Evolutionary conservation across 2,888 invertebrate genomes (phyloP).

Genomic region (Aromia moschata): DNA sequence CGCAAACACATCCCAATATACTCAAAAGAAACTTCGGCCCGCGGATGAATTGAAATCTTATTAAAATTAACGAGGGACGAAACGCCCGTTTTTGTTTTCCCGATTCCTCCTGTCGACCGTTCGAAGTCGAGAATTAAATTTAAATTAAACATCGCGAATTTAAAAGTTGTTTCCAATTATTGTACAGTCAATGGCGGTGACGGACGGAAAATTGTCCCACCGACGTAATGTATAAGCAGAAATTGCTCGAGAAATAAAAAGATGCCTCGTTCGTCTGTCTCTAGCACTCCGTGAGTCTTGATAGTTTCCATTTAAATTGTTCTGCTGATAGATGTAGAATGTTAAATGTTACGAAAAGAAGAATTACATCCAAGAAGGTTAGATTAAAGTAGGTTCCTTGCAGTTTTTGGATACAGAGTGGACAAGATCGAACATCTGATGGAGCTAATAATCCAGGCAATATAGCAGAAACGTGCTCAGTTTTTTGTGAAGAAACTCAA

Average conservation of each 20-base stretch:
- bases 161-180: conserved; percentile 60
- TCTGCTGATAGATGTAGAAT: too few relatives aligned
- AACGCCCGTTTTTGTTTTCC: conserved; percentile 38
- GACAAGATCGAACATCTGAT: too few relatives aligned
- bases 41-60: conserved; percentile 39
- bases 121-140: conserved; percentile 57
- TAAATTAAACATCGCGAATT: conserved; percentile 57
- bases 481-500: too few relatives aligned
- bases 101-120: conserved; percentile 30
- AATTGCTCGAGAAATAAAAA: conserved; percentile 28
- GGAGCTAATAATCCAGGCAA: too few relatives aligned
- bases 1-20: too few relatives aligned
- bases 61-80: conserved; percentile 42
- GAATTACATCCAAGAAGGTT: too few relatives aligned
- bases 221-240: conserved; percentile 46
- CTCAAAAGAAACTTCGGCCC: too few relatives aligned
- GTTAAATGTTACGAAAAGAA: too few relatives aligned
- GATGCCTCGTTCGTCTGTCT: conserved; percentile 27
- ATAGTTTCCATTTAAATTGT: neutral
- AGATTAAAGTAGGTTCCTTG: too few relatives aligned
- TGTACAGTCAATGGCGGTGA: conserved; percentile 60
- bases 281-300: conserved; percentile 20
- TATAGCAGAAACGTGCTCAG: too few relatives aligned
- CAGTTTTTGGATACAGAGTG: too few relatives aligned
- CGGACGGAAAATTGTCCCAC: conserved; percentile 56